Evolutionary conservation across 2,113 vertebrate genomes (phyloP).

Genomic region (Megaptera novaeangliae): DNA sequence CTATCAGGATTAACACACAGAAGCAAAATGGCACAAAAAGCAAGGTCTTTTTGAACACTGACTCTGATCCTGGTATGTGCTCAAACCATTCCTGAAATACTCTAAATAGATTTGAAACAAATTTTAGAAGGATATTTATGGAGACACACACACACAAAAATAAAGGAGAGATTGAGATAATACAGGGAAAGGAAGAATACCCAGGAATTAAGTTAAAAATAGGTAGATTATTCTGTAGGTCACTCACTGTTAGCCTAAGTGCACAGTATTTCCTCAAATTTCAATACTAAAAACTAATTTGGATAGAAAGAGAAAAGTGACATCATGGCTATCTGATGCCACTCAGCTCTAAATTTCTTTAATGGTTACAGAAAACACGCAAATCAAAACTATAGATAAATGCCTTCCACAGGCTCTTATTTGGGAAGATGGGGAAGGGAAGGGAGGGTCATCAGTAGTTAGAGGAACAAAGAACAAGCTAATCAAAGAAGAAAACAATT

Average conservation of each 20-base stretch:
- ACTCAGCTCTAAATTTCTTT: not conserved
- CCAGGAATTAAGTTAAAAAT: not conserved
- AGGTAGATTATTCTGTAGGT: not conserved
- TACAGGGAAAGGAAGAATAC: not conserved
- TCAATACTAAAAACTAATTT: not conserved
- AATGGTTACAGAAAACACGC: not conserved
- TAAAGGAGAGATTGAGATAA: not conserved
- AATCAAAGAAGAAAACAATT: not conserved
- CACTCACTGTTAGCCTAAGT: not conserved
- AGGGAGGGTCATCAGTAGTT: not conserved
- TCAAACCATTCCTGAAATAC: not conserved
- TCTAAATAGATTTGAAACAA: not conserved
- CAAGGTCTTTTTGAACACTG: not conserved
- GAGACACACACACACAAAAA: not conserved
- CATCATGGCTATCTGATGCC: not conserved
- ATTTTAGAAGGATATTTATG: not conserved
- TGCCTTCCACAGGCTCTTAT: not conserved
- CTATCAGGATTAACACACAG: not conserved
- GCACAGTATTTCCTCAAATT: not conserved
- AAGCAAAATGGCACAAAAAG: not conserved
- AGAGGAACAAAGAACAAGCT: not conserved
- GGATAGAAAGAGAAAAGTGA: not conserved
- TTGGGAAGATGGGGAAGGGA: not conserved
- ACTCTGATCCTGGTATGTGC: not conserved
- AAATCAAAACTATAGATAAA: not conserved